A percentile compares a stretch with the other conserved stretches of the same genome.
Conservation (phyloP, 2,888 invertebrate species). For the Orthosia gracilis region DNA sequence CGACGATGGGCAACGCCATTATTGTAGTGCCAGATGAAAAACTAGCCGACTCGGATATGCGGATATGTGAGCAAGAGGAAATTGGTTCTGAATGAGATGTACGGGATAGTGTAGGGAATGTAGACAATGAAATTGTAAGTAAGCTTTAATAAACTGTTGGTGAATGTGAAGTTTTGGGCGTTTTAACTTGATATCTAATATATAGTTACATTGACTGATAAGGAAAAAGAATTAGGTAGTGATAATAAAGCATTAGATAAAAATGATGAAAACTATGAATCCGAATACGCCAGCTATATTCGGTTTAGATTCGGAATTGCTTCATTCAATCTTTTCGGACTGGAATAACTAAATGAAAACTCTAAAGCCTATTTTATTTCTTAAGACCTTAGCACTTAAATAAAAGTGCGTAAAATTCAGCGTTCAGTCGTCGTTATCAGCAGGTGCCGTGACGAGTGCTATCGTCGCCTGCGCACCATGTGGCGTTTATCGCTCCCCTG, state of each 20-base stretch:
- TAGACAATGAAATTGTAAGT: background rate
- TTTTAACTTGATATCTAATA: background rate
- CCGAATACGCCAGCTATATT: background rate
- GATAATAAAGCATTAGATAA: background rate
- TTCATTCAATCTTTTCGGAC: background rate
- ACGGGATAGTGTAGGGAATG: slow-evolving; percentile 4
- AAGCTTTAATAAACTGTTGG: background rate
- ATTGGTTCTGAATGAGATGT: slow-evolving; percentile 43
- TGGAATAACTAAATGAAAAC: background rate
- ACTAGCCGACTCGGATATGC: slow-evolving; percentile 47
- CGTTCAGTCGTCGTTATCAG: slow-evolving; percentile 64
- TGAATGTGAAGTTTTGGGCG: background rate
- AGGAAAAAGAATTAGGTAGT: background rate
- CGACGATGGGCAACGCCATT: slow-evolving; percentile 22
- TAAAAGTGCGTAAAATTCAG: slow-evolving; percentile 60
- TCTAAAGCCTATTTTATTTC: slow-evolving; percentile 12
- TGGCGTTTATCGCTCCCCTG: slow-evolving; percentile 59
- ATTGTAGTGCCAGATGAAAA: slow-evolving; percentile 51
- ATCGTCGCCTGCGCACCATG: slow-evolving; percentile 62
- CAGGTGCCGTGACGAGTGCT: slow-evolving; percentile 64
- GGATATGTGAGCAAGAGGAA: slow-evolving; percentile 53
- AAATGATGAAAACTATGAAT: background rate
- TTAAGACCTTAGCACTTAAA: slow-evolving; percentile 33
- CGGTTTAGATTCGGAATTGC: background rate
- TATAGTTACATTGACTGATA: slow-evolving; percentile 14